Evolutionary conservation across 2,888 invertebrate genomes (phyloP), one percentile per base, ranked within the genome.

Genomic region (Alloscopus bannaensis): DNA sequence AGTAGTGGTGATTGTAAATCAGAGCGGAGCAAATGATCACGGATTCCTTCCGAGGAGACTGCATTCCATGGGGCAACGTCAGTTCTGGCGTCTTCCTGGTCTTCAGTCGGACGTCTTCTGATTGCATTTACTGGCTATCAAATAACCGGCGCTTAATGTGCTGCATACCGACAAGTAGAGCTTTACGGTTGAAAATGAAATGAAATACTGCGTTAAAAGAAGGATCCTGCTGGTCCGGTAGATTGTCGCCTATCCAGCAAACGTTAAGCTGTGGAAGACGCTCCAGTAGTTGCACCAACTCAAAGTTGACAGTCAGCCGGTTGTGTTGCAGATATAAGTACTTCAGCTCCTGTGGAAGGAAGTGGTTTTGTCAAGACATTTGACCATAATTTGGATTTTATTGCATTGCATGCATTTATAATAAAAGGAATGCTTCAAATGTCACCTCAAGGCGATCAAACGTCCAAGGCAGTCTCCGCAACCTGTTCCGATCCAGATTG

Each of bases 311-410:
- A 1, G 1, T 20, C 28, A 70, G 8, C 3, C 11, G 11, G 24
- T 70, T 70, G 22, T 70, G 24, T 24, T 60, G 42, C 16, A 70
- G 29, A 18, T 29, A 45, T n/a, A 70, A 22, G 26, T 59, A 70
- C 18, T 70, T 42, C 4, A 70, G 24, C n/a, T 70, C 70, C 70
- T 70, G n/a, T 4, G 13, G 8, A 36, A 8, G 13, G 36, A 36
- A 36, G 13, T 8, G 13, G 6, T 36, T 36, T 13, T 8, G 36
- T 36, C 13, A 36, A 36, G 13, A 8, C 13, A 36, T 2, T n/a
- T 55, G 55, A 2, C 1, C 26, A 22, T 45, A 52, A 20, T 22
- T 8, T 22, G 18, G 4, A 52, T n/a, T n/a, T n/a, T n/a, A n/a
- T 40, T n/a, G 8, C 40, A 40, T 40, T 11, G 40, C 40, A 40